Evolutionary conservation across 2,113 vertebrate species (phyloP), one percentile per base, ranked within the genome.

Genomic region (Oryzias melastigma): DNA sequence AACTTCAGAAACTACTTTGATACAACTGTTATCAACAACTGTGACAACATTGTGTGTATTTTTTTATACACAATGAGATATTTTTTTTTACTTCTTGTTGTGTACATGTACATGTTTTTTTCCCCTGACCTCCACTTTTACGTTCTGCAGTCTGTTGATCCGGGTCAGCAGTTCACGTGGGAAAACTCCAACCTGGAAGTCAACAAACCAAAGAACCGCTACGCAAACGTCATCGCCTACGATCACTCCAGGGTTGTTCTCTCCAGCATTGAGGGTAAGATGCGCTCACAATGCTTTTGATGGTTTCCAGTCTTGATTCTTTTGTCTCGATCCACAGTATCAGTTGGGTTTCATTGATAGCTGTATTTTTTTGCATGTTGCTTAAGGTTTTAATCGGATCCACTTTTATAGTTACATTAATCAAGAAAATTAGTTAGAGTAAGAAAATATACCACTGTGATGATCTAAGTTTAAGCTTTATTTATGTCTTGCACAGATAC

Each of bases 131-230:
- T 50, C 60, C 49, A 53, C 22, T 46, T 66, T 42, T 62, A n/a
- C 71, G 27, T 85, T 84, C 92, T 85, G 22, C 79, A 99, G 96
- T 98, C 97, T 53, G 85, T 99, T 74, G 97, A 99, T 84, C 97
- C 97, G 0, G 94, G 95, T 54, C 96, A 99, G 85, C 96, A 99
- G 89, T 99, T 99, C 89, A 98, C 96, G 1, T 99, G 97, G 97
- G 96, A 99, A 52, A 94, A 98, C 69, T 99, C 97, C 73, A 99
- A 99, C 88, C 85, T 98, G 88, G 97, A 99, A 90, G 94, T 99
- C 85, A 99, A 99, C 89, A 99, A 99, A 91, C 95, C 95, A 94
- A 98, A 99, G 95, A 99, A 99, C 67, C 95, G 97, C 92, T 99
- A 99, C 7, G 96, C 97, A 14, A 98, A 99, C 81, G 96, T 98